Evolutionary conservation across 2,888 invertebrate genomes (phyloP).

Genomic region (Drosophila macrospina): DNA sequence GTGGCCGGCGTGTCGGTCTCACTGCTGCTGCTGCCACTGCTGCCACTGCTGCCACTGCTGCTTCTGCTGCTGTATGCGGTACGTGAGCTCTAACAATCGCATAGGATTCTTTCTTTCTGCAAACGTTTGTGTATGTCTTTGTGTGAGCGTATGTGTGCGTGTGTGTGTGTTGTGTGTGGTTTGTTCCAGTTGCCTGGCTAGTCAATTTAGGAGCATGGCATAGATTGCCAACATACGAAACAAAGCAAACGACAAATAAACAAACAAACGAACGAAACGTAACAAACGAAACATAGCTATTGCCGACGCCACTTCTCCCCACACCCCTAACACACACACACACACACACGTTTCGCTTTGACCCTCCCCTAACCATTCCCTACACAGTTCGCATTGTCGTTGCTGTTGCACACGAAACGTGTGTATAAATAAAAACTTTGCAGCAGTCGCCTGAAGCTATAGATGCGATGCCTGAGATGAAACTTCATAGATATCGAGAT

Average conservation of each 20-base stretch:
- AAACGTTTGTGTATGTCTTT: slow-evolving; percentile 10
- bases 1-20: slow-evolving; percentile 57
- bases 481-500: slow-evolving; percentile 43
- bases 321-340: too few species aligned
- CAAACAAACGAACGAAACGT: slow-evolving; percentile 68
- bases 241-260: slow-evolving; percentile 80
- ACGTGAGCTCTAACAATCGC: slow-evolving; percentile 77
- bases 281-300: slow-evolving; percentile 60
- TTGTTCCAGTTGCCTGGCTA: slow-evolving; percentile 64
- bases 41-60: slow-evolving; percentile 28
- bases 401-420: slow-evolving; percentile 66
- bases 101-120: slow-evolving; percentile 60
- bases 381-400: slow-evolving; percentile 17
- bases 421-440: slow-evolving; percentile 80
- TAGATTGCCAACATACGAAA: slow-evolving; percentile 79
- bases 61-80: slow-evolving; percentile 59
- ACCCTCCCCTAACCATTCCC: neutral
- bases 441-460: slow-evolving; percentile 53
- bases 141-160: slow-evolving; percentile 7
- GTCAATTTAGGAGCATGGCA: slow-evolving; percentile 76
- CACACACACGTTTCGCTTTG: too few species aligned
- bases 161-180: slow-evolving; percentile 27
- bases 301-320: neutral
- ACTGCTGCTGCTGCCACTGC: slow-evolving; percentile 22
- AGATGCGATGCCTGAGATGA: slow-evolving; percentile 10